Evolutionary conservation across 2,113 vertebrate species (phyloP).

Genomic region (Phyllostomus discolor): DNA sequence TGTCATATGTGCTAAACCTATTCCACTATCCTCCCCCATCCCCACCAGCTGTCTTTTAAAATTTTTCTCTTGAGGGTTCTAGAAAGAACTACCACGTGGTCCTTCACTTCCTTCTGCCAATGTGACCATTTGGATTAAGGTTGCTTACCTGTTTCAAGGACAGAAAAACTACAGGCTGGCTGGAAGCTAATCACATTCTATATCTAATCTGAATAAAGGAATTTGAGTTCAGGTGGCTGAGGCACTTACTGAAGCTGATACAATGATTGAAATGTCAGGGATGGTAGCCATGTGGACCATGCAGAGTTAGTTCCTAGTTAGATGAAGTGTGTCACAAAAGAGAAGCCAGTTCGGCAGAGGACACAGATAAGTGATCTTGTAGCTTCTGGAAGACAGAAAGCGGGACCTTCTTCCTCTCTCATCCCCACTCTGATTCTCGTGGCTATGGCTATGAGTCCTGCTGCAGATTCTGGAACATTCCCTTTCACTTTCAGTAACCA

Average conservation of each 20-base stretch:
- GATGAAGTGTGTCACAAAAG: not conserved
- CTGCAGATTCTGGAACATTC: not conserved
- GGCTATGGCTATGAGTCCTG: not conserved
- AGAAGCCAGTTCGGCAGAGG: not conserved
- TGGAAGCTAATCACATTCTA: not conserved
- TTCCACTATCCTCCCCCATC: not conserved
- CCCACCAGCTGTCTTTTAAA: not conserved
- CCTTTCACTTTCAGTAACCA: not conserved
- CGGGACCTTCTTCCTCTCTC: not conserved
- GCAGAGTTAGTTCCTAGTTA: not conserved
- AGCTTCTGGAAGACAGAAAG: not conserved
- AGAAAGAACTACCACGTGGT: not conserved
- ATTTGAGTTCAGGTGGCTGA: not conserved
- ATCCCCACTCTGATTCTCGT: not conserved
- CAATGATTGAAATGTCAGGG: not conserved
- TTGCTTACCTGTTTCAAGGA: not conserved
- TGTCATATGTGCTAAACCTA: not conserved
- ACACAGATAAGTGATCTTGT: not conserved
- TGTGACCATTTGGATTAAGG: not conserved
- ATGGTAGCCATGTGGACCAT: not conserved
- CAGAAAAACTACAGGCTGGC: not conserved
- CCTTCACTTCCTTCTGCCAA: not conserved
- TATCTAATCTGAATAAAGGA: not conserved
- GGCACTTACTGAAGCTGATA: not conserved
- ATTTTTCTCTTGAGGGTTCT: not conserved